Evolutionary conservation across 2,888 invertebrate genomes (phyloP).

Genomic region (Linnaemya vulpina): DNA sequence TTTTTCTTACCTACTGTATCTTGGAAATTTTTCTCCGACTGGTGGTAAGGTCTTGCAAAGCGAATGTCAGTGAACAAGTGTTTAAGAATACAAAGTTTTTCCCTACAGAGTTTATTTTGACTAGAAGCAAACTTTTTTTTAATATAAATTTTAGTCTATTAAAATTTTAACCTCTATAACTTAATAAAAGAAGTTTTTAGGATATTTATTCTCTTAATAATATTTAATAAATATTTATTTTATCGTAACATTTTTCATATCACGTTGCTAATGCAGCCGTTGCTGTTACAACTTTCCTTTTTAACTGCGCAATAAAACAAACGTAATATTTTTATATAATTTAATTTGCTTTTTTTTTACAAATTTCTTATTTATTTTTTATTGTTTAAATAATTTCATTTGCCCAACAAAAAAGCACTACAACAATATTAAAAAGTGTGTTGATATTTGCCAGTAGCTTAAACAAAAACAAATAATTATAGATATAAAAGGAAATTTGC

Average conservation of each 20-base stretch:
- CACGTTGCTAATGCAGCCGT: background rate
- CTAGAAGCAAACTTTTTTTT: too few species aligned
- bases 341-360: constrained; percentile 5
- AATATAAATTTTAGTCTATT: too few species aligned
- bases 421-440: background rate
- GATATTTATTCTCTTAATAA: too few species aligned
- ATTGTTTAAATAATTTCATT: constrained; percentile 60
- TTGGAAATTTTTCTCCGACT: too few species aligned
- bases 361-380: constrained; percentile 22
- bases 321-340: background rate
- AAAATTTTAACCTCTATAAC: background rate
- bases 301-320: constrained; percentile 40
- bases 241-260: too few species aligned
- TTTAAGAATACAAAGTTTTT: too few species aligned
- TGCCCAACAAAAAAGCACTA: constrained; percentile 58
- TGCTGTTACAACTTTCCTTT: background rate
- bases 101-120: too few species aligned
- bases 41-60: too few species aligned
- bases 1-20: too few species aligned
- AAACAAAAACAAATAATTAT: constrained; percentile 52
- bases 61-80: too few species aligned
- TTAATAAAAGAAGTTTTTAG: too few species aligned
- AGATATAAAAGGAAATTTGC: constrained; percentile 64
- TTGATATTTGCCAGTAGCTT: constrained; percentile 30
- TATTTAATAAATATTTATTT: too few species aligned